A percentile compares a stretch with the other conserved stretches of the same genome.
These are phyloP conservation scores for Papilio protenor DNA, from an alignment of 2,888 invertebrate genomes.

Conservation along the genomic window DNA sequence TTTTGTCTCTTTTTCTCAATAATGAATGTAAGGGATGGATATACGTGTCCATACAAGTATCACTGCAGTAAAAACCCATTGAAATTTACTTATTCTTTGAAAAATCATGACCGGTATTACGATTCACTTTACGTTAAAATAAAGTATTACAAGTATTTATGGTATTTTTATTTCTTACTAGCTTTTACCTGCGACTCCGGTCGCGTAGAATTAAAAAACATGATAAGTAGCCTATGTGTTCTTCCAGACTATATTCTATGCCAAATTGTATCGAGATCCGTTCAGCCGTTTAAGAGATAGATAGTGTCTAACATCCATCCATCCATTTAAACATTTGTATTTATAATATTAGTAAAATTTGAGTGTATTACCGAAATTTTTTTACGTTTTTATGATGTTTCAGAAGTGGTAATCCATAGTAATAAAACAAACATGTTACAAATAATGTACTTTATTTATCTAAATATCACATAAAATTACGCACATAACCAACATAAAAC, in stretches of 20 bases:
- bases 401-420: background rate
- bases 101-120: conserved; percentile 21
- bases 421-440: conserved; percentile 17
- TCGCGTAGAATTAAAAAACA: background rate
- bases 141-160: conserved; percentile 33
- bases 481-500: conserved; percentile 57
- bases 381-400: background rate
- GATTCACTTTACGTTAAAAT: conserved; percentile 33
- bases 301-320: too few relatives aligned
- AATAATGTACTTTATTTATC: conserved; percentile 44
- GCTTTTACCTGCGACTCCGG: background rate
- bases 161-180: background rate
- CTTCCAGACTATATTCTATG: too few relatives aligned
- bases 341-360: background rate
- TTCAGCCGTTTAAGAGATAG: too few relatives aligned
- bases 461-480: conserved; percentile 73
- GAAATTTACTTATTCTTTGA: background rate
- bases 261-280: too few relatives aligned
- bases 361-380: background rate
- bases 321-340: too few relatives aligned
- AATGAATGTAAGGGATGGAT: too few relatives aligned
- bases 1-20: too few relatives aligned
- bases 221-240: background rate
- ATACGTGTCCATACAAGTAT: too few relatives aligned
- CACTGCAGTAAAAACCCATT: too few relatives aligned